Evolutionary conservation across 1,140 invertebrate genomes (phyloP), one percentile per base, ranked within the genome.

Genomic region (Musca domestica): DNA sequence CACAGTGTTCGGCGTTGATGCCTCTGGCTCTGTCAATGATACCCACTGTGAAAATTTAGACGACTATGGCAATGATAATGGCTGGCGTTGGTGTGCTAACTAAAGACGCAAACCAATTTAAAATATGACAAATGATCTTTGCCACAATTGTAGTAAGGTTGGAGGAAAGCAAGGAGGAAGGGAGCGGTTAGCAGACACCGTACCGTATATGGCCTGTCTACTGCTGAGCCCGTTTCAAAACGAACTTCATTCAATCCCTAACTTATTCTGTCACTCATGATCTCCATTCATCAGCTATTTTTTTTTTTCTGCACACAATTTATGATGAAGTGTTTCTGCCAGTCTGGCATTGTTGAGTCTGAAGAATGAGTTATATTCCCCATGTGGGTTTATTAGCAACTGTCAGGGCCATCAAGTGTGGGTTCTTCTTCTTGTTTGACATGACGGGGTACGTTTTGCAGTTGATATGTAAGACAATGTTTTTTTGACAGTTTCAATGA

Each of bases 71-170:
- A 20, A 54, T 52, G 22, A 5, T 54, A 54, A 48, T 19, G 19
- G 51, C 14, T 54, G 49, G 20, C 12, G 47, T 5, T 52, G 51
- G 14, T 54, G 51, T 22, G 20, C 51, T 54, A 54, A 54, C 51
- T 17, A 54, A 54, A 54, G 51, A 54, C 20, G 51, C 51, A 54
- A 54, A 54, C 51, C 51, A 54, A 54, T 54, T 54, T 54, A 54
- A 54, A 54, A 54, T 30, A 48, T 54, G 51, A 54, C 51, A 54
- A 54, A 54, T 54, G 51, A 54, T 54, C 19, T 54, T 54, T 54
- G 27, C 27, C 9, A 30, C 27, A 30, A 30, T 30, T 30, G 27
- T 30, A 30, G 27, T n/a, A n/a, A n/a, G n/a, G n/a, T n/a, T n/a
- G n/a, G n/a, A n/a, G n/a, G n/a, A n/a, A n/a, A n/a, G n/a, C n/a